Conservation (phyloP, 2,113 vertebrate genomes). For the Eudyptes chrysolophus region DNA sequence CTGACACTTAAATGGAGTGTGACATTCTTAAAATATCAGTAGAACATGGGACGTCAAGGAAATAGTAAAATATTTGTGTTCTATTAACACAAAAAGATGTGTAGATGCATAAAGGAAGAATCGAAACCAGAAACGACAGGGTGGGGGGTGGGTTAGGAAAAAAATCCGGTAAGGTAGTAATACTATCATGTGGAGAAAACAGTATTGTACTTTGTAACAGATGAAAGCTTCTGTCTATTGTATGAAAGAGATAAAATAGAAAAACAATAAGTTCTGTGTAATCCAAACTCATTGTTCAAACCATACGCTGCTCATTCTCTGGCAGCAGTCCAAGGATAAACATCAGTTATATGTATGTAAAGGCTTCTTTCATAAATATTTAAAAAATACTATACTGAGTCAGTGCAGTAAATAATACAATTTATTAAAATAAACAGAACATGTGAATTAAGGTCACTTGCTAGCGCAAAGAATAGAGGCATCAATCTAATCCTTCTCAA, state of each 20-base stretch:
- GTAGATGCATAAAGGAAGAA: not conserved
- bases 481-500: not conserved
- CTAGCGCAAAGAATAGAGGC: not conserved
- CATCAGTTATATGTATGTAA: not conserved
- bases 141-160: not conserved
- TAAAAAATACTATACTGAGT: not conserved
- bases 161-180: not conserved
- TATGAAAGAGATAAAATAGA: conserved; percentile 28
- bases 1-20: conserved; percentile 19
- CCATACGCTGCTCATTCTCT: not conserved
- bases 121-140: conserved; percentile 2
- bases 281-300: conserved; percentile 16
- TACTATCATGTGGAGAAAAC: not conserved
- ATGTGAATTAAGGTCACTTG: not conserved
- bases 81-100: not conserved
- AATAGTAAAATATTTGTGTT: conserved; percentile 7
- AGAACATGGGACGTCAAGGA: not conserved
- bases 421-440: conserved; percentile 12
- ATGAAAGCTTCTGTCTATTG: conserved; percentile 6
- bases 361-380: not conserved
- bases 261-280: conserved; percentile 32
- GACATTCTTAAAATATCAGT: conserved; percentile 15
- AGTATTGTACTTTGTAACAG: not conserved
- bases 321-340: conserved; percentile 5
- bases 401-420: not conserved